Evolutionary conservation across 2,797 vertebrate genomes (phyloP).

Genomic region (Phoxinus dragarum): DNA sequence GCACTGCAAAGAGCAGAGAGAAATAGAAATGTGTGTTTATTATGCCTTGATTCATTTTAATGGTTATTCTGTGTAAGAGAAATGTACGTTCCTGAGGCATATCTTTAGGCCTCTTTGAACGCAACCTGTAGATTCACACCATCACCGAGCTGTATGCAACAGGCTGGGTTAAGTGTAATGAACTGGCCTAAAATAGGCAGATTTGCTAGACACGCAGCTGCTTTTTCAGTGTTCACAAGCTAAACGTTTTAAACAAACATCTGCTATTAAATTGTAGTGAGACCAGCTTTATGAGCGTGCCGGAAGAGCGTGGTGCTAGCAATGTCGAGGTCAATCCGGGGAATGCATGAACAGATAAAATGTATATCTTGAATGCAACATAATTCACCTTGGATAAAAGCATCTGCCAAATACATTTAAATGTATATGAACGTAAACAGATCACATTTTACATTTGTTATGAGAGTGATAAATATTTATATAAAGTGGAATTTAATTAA

Average conservation of each 20-base stretch:
- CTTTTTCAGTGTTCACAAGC: background rate
- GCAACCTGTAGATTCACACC: slow-evolving; percentile 6
- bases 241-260: background rate
- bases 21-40: slow-evolving; percentile 15
- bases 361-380: background rate
- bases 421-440: background rate
- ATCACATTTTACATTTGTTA: background rate
- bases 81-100: slow-evolving; percentile 1
- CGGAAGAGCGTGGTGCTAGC: background rate
- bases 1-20: background rate
- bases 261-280: background rate
- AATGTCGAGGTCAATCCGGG: background rate
- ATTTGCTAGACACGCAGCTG: background rate
- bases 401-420: background rate
- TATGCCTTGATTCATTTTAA: slow-evolving; percentile 16
- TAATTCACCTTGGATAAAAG: background rate
- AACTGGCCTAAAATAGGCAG: slow-evolving; percentile 25
- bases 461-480: background rate
- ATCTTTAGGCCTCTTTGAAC: slow-evolving; percentile 2
- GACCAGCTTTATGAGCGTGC: background rate
- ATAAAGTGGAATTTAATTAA: background rate
- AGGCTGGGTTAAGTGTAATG: background rate
- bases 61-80: background rate
- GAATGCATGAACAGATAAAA: background rate
- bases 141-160: background rate